These are phyloP conservation scores for Labrus mixtus DNA, from an alignment of 2,113 vertebrate species.

Conservation along the genomic window DNA sequence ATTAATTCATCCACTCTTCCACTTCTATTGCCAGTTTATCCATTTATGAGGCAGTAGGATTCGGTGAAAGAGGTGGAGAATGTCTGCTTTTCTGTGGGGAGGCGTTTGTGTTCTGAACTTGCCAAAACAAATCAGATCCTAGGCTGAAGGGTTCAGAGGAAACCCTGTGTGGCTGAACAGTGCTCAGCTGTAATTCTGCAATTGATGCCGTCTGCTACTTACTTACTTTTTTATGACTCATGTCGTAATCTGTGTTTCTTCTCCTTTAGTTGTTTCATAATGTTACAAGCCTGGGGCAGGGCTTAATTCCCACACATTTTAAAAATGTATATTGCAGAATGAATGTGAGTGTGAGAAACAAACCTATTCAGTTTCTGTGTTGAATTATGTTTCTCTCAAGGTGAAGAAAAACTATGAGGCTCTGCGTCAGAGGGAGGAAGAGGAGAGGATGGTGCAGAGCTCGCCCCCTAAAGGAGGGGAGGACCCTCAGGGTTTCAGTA, in stretches of 20 bases:
- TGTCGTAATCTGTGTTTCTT: background rate
- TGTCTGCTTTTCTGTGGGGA: conserved; percentile 38
- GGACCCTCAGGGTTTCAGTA: conserved; percentile 83
- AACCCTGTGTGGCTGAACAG: background rate
- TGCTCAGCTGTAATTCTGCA: background rate
- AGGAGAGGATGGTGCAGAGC: conserved; percentile 93
- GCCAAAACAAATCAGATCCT: conserved; percentile 5
- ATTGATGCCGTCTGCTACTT: background rate
- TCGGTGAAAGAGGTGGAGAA: conserved; percentile 28
- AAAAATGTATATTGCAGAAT: background rate
- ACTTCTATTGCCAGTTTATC: conserved; percentile 52
- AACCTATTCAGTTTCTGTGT: background rate
- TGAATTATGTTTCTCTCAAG: conserved; percentile 70
- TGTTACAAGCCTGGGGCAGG: background rate
- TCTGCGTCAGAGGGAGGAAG: conserved; percentile 96
- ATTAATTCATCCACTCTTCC: conserved; percentile 54
- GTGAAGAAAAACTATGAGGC: conserved; percentile 99
- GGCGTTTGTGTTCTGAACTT: conserved; percentile 25
- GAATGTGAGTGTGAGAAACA: background rate
- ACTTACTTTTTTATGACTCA: background rate
- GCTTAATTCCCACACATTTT: background rate
- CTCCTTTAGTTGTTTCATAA: background rate
- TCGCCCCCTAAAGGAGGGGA: conserved; percentile 88
- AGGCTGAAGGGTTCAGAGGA: background rate
- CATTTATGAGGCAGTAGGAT: conserved; percentile 65